Conservation (phyloP, 2,888 invertebrate genomes). For the Ichneumon xanthorius region DNA sequence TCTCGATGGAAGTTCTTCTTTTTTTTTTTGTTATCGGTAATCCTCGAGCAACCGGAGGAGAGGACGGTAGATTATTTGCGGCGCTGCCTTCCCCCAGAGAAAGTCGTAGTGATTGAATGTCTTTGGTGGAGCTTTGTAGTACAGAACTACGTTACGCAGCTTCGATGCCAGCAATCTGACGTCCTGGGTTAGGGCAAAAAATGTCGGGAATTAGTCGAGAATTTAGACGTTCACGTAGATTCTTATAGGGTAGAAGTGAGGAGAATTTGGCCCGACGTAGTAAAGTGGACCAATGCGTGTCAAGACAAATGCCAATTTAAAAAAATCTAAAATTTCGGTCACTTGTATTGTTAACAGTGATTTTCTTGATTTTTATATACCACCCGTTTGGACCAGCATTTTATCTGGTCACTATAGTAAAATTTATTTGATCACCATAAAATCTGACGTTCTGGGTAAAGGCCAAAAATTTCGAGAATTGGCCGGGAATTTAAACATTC, state of each 20-base stretch:
- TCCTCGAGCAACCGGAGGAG: constrained; percentile 76
- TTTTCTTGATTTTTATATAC: neutral
- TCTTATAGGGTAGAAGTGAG: neutral
- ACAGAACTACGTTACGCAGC: constrained; percentile 75
- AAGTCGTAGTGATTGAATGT: constrained; percentile 82
- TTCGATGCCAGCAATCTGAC: constrained; percentile 72
- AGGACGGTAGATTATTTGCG: constrained; percentile 76
- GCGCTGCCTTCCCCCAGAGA: constrained; percentile 79
- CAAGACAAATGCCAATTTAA: neutral
- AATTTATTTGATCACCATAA: no score
- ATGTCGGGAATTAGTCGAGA: neutral
- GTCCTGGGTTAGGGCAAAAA: constrained; percentile 71
- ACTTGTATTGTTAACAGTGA: neutral
- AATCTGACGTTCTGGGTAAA: constrained; percentile 75
- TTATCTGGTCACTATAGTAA: no score
- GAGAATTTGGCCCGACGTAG: neutral
- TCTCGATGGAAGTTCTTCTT: neutral
- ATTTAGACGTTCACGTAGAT: neutral
- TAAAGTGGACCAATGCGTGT: no score
- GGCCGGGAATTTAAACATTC: no score
- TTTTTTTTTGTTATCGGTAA: constrained; percentile 69
- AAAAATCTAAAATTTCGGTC: neutral
- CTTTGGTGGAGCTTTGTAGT: constrained; percentile 73
- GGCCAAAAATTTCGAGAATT: neutral
- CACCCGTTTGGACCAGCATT: no score